Evolutionary conservation across 2,797 vertebrate genomes (phyloP), one percentile per base, ranked within the genome.

Genomic region (Chiloscyllium punctatum): DNA sequence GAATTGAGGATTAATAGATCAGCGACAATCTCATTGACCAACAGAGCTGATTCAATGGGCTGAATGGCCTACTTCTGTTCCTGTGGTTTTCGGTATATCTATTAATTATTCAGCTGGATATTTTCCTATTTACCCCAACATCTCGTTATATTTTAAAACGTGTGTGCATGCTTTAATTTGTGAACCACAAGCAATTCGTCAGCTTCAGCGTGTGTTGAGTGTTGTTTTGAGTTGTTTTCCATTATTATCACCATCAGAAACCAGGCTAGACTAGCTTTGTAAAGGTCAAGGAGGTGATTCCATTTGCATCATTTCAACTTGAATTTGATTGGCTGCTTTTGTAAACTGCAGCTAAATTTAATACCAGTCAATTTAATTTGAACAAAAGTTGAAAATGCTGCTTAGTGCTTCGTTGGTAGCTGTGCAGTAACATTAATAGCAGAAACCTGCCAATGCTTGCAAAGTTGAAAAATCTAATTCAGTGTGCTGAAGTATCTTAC

Each of bases 241-340:
- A 68, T 92, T 42, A 92, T 92, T 92, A 68, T 68, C 88, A 66
- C 88, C 30, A 18, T 30, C 88, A 62, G 57, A 21, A n/a, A 91
- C 57, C 30, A n/a, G 57, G 88, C 57, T n/a, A 91, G 62, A 92
- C 33, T 68, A 37, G 57, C 66, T 92, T 68, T 92, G 90, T 37
- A 92, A 92, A 92, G 90, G 62, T 92, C 33, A 68, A 92, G 90
- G 90, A n/a, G 90, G 62, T 68, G 90, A 68, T 92, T 68, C 33
- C 66, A 92, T 68, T 68, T 92, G 62, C 90, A 92, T 92, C 62
- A 68, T 92, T 66, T 66, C 57, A 42, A n/a, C 33, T 21, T 37
- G 33, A 91, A 66, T 91, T 15, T 18, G 88, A n/a, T 66, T 91
- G 88, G 88, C n/a, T 92, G 57, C 62, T 62, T 68, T 13, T 9